Evolutionary conservation across 2,113 vertebrate species (phyloP), one percentile per base, ranked within the genome.

Genomic region (Nymphicus hollandicus): DNA sequence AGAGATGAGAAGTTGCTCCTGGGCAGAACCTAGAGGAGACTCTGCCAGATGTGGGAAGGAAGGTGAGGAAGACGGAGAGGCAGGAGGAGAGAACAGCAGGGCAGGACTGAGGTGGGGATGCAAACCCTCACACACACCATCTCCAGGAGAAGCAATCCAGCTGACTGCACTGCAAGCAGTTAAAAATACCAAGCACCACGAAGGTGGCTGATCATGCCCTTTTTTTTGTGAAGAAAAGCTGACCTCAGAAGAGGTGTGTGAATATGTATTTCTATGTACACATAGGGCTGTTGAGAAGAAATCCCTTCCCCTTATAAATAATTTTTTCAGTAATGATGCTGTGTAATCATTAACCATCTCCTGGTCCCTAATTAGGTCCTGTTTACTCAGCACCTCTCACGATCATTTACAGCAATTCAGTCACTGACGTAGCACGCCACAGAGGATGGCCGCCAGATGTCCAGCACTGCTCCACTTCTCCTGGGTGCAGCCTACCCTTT

Each of bases 401-500:
- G 72, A 41, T 56, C 35, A 66, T 56, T 64, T 6, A 0, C 33
- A 76, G 76, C 44, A 69, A 50, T 66, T 72, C 55, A 44, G n/a
- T 11, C 35, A 39, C 23, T 4, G 2, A 22, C 3, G 3, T 15
- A 53, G 44, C 41, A 83, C 1, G 1, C 4, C 37, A 33, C 1
- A 3, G 53, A 76, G 60, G 27, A 56, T 0, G 0, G 24, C 52
- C 5, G 2, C 1, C 1, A 73, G 53, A 56, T 37, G 83, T 53
- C 58, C 1, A 0, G 60, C n/a, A 35, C 22, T 0, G 1, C 41
- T 56, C 27, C 20, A 5, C 37, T 69, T 44, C 29, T 65, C 3
- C 0, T 0, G 1, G 24, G 22, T 25, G 50, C 81, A 60, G 86
- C 47, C 41, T 52, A 53, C 29, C 49, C 25, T 39, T 33, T 13